phyloP scores from a whole-genome alignment of 2,888 invertebrate species.

The Hirtodrosophila alboralis region DNA sequence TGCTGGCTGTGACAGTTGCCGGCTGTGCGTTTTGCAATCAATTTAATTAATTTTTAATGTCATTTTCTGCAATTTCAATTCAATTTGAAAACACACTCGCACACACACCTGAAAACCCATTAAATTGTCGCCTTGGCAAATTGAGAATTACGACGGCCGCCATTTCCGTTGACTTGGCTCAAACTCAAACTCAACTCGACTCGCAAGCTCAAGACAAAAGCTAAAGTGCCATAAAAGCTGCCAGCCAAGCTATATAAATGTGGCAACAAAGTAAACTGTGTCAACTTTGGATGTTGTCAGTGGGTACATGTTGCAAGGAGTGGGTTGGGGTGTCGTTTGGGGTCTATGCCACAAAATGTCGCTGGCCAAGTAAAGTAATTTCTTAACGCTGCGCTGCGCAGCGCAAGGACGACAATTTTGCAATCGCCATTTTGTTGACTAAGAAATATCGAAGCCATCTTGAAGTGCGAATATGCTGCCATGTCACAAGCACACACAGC shows the following conservation, averaged over 20 bases:
- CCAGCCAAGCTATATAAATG: conserved; percentile 77
- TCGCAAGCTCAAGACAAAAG: conserved; percentile 71
- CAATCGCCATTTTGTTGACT: conserved; percentile 79
- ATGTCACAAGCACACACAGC: conserved; percentile 52
- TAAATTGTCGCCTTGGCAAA: conserved; percentile 82
- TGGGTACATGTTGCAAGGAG: conserved; percentile 6
- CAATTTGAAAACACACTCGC: conserved; percentile 71
- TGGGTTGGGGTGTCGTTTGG: conserved; percentile 2
- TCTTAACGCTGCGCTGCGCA: conserved; percentile 66
- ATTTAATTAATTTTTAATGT: conserved; percentile 83
- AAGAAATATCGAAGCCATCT: conserved; percentile 80
- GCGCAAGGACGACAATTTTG: conserved; percentile 72
- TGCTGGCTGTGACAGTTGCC: conserved; percentile 56
- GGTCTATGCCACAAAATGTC: conserved; percentile 64
- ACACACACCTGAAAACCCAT: conserved; percentile 72
- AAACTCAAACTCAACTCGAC: conserved; percentile 40
- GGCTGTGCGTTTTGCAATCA: conserved; percentile 75
- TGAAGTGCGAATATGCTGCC: conserved; percentile 76
- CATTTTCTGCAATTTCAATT: conserved; percentile 81
- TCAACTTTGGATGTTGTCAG: conserved; percentile 61
- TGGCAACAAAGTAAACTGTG: conserved; percentile 79
- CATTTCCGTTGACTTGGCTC: conserved; percentile 74
- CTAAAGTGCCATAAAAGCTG: conserved; percentile 77
- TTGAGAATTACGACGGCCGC: conserved; percentile 80
- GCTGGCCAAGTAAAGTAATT: conserved; percentile 74